Percentiles rank a stretch among this genome's conserved stretches.
phyloP scores from a whole-genome alignment of 30 jellyfish, hydroid and myxozoan genomes.

The Pseudorhiza aurosa region DNA sequence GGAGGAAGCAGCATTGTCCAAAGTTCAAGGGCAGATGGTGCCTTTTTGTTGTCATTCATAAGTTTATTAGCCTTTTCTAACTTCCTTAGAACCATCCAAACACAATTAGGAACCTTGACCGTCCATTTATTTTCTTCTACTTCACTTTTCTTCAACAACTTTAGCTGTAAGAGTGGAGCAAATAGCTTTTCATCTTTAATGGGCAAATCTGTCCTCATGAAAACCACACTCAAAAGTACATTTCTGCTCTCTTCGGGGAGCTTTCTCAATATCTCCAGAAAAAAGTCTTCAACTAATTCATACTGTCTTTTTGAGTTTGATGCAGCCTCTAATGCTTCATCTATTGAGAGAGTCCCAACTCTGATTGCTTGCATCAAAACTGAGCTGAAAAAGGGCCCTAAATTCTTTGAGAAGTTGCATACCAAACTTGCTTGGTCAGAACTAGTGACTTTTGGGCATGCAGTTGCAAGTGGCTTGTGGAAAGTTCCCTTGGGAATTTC shows the following conservation, averaged over 20 bases:
- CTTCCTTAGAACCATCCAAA: background rate
- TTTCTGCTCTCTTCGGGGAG: background rate
- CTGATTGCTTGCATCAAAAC: slow-evolving; percentile 16
- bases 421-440: background rate
- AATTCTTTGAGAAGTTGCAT: background rate
- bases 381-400: slow-evolving; percentile 22
- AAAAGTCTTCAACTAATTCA: background rate
- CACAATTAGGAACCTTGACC: slow-evolving; percentile 3
- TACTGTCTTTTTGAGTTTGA: background rate
- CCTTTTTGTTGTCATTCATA: background rate
- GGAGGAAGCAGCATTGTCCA: slow-evolving; percentile 35
- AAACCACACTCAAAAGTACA: background rate
- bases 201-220: slow-evolving; percentile 17
- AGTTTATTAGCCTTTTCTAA: background rate
- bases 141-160: background rate
- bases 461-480: background rate
- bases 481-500: background rate
- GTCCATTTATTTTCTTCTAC: background rate
- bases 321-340: background rate
- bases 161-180: background rate
- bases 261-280: background rate
- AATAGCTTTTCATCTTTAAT: background rate
- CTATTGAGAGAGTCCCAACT: background rate
- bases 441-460: background rate
- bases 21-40: background rate